These are phyloP conservation scores for Geodia barretti DNA, from an alignment of 37 sponge, comb jelly and placozoan species.

Conservation along the genomic window DNA sequence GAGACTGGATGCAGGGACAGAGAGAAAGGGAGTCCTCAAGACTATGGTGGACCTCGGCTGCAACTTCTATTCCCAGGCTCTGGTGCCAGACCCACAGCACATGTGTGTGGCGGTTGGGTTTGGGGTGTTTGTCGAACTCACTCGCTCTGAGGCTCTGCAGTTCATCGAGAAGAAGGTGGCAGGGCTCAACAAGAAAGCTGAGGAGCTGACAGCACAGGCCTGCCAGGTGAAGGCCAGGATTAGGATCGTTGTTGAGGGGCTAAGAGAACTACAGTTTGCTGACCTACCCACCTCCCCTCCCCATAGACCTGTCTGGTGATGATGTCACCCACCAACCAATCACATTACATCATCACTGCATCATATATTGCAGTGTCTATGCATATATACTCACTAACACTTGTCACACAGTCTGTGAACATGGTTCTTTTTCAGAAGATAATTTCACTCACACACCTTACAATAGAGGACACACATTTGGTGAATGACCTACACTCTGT, in stretches of 20 bases:
- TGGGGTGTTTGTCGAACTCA: constrained; percentile 79
- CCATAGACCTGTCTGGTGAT: neutral
- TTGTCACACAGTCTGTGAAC: too few species aligned
- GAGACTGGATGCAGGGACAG: neutral
- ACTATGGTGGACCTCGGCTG: constrained; percentile 87
- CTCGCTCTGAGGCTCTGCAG: constrained; percentile 69
- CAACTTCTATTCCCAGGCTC: constrained; percentile 83
- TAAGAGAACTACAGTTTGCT: constrained; percentile 76
- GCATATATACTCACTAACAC: neutral
- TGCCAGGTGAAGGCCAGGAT: constrained; percentile 81
- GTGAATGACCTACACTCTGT: neutral
- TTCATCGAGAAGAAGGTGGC: constrained; percentile 78
- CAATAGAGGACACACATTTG: neutral
- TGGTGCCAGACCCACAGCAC: constrained; percentile 55
- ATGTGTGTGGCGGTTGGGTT: constrained; percentile 83
- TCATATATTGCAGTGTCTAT: neutral
- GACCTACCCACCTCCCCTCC: neutral
- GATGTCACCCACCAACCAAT: too few species aligned
- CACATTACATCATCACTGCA: neutral
- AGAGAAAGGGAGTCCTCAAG: constrained; percentile 39
- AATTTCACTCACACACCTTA: neutral
- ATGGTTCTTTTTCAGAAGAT: neutral
- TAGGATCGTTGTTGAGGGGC: constrained; percentile 67
- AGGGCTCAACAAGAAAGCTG: constrained; percentile 41
- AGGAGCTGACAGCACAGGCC: constrained; percentile 63